These are phyloP conservation scores for Oncorhynchus nerka DNA, from an alignment of 2,113 vertebrate genomes.

Conservation along the genomic window DNA sequence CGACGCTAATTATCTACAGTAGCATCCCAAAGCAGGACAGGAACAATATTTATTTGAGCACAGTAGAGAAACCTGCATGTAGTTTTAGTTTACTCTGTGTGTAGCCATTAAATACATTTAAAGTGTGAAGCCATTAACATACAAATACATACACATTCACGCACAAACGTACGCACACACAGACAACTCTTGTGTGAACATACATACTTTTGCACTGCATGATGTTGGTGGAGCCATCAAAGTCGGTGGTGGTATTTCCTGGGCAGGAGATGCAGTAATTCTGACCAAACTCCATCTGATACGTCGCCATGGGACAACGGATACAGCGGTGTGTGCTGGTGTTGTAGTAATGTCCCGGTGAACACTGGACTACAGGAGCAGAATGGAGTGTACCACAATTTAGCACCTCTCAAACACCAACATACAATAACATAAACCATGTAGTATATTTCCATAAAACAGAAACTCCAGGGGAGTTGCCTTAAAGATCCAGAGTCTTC, in stretches of 20 bases:
- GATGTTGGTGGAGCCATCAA: slow-evolving; percentile 93
- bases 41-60: background rate
- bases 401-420: background rate
- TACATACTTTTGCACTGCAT: slow-evolving; percentile 95
- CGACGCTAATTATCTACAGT: slow-evolving; percentile 6
- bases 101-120: background rate
- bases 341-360: slow-evolving; percentile 96
- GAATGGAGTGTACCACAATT: background rate
- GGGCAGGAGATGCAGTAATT: slow-evolving; percentile 91
- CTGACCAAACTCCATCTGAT: slow-evolving; percentile 93
- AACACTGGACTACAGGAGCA: slow-evolving; percentile 84
- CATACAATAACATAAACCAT: slow-evolving; percentile 1
- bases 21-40: background rate
- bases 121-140: background rate
- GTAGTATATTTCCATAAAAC: background rate
- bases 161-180: background rate
- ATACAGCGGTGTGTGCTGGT: slow-evolving; percentile 94
- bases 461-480: slow-evolving; percentile 42
- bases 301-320: slow-evolving; percentile 86
- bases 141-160: background rate
- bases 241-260: slow-evolving; percentile 95
- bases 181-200: background rate
- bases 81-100: background rate
- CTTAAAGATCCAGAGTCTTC: background rate
- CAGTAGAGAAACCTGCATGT: background rate